Base-by-base conservation (phyloP, 1,140 invertebrate species). In the Anadara kagoshimensis region DNA sequence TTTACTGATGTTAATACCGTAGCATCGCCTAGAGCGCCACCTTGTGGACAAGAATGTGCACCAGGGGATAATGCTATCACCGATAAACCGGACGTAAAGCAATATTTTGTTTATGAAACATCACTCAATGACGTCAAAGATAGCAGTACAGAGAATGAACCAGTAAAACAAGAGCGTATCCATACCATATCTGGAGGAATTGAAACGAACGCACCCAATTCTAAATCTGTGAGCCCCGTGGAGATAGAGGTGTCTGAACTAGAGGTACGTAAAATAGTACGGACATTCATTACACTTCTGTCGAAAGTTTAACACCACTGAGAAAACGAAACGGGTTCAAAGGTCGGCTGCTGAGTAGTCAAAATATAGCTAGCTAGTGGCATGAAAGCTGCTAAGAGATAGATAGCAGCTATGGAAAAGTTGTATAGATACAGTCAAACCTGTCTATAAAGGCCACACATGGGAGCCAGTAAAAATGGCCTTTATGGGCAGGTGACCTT, bases 1-100 rank as follows among this genome's bases (percentile, higher is more conserved):
- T 75, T 79, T 36, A 75, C 70, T 41, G 66, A 73, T 26, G 14
- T 76, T 18, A 49, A 73, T 56, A 58, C 72, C 36, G 61, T 80
- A 36, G 57, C 69, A 4, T 67, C 77, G 12, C 76, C 76, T 26
- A 65, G 75, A 26, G 68, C 74, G 26, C 69, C 77, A 44, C 70
- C 77, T 5, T 81, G 45, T 51, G 65, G 71, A 7, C 64, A 76
- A 24, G 71, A 77, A 47, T 47, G 53, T 22, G 41, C 64, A 20
- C 26, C 22, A 12, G 64, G 51, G 12, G 26, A 53, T 2, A 22
- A 26, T 18, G 43, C 70, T 18, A 54, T 47, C 18, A 47, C 54
- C n/a, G 63, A 66, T 41, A 72, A 5, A 16, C 41, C 41, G 4
- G 57, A 20, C 36, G 69, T 57, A 20, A 64, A 51, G 16, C 69